These are phyloP conservation scores for Anneissia japonica DNA, from an alignment of 35 echinoderm and acorn worm species.

Conservation along the genomic window DNA sequence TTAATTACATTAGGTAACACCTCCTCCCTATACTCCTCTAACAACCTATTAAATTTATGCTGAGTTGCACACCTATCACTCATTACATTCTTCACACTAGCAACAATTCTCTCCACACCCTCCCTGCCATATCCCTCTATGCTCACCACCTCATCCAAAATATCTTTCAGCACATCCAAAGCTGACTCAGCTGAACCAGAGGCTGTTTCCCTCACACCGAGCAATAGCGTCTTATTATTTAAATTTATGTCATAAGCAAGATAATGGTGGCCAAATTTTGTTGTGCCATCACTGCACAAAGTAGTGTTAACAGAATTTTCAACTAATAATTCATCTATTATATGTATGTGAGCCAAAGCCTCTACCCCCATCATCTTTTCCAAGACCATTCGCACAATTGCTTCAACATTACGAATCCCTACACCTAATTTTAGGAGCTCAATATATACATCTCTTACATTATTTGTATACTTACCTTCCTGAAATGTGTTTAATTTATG, in stretches of 20 bases:
- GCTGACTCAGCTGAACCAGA: slow-evolving; percentile 26
- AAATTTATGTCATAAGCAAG: slow-evolving; percentile 36
- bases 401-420: neutral
- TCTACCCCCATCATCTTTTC: neutral
- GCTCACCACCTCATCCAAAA: slow-evolving; percentile 22
- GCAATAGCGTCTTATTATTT: slow-evolving; percentile 6
- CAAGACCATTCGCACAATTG: neutral
- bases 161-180: slow-evolving; percentile 40
- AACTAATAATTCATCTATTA: neutral
- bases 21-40: slow-evolving; percentile 28
- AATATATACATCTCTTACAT: neutral
- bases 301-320: slow-evolving; percentile 5
- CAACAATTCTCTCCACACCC: slow-evolving; percentile 26
- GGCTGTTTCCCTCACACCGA: slow-evolving; percentile 50
- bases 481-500: neutral
- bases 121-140: neutral
- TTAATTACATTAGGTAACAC: slow-evolving; percentile 37
- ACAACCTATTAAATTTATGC: slow-evolving; percentile 55
- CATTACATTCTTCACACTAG: slow-evolving; percentile 52
- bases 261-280: slow-evolving; percentile 61
- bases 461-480: neutral
- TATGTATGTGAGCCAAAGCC: slow-evolving; percentile 10
- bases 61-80: slow-evolving; percentile 54
- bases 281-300: slow-evolving; percentile 41
- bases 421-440: neutral